Conservation (phyloP, 1,140 invertebrate species). For the Lasaia peninsularis region DNA sequence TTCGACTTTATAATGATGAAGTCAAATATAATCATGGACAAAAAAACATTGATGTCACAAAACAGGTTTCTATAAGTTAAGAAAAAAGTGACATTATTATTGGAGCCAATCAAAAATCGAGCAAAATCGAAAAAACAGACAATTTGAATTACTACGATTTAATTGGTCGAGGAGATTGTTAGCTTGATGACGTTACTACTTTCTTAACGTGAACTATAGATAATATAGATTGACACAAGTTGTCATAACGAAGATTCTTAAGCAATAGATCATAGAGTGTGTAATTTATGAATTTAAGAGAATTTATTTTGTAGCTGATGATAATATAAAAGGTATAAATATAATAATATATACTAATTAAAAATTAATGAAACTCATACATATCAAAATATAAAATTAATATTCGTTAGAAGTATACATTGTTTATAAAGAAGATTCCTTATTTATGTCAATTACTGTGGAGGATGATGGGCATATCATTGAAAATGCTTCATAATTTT, state of each 20-base stretch:
- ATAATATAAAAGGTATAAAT: constrained; percentile 28
- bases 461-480: constrained; percentile 25
- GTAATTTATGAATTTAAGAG: constrained; percentile 39
- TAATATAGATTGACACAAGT: too few species aligned
- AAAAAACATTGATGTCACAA: too few species aligned
- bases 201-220: too few species aligned
- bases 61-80: too few species aligned
- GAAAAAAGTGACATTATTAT: neutral
- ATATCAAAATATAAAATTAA: constrained; percentile 63
- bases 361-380: constrained; percentile 51
- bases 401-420: constrained; percentile 52
- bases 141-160: too few species aligned
- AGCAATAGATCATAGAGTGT: constrained; percentile 47
- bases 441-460: constrained; percentile 75
- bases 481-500: neutral
- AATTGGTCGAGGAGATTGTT: too few species aligned
- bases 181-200: too few species aligned
- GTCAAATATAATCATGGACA: too few species aligned
- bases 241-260: constrained; percentile 21
- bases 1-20: too few species aligned
- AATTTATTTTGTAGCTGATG: constrained; percentile 56
- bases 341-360: constrained; percentile 23
- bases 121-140: too few species aligned
- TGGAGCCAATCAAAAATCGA: too few species aligned
- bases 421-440: constrained; percentile 68